These are phyloP conservation scores for Glandiceps talaboti DNA, from an alignment of 53 echinoderm and acorn worm species.

Conservation along the genomic window DNA sequence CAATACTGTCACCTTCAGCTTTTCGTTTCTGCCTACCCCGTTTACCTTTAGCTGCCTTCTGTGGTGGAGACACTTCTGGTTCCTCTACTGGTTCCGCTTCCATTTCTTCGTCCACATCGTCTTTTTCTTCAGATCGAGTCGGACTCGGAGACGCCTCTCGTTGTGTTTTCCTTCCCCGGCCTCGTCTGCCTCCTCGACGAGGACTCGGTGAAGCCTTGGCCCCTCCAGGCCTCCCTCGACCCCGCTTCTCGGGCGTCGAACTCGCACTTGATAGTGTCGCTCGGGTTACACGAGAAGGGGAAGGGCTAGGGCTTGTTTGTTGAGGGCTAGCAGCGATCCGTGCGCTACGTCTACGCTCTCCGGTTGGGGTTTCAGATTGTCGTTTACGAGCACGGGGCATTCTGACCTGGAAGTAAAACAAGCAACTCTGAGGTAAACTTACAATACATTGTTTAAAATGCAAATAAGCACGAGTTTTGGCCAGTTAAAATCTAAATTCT, in stretches of 20 bases:
- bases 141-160: neutral
- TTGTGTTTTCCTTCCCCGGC: neutral
- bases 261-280: neutral
- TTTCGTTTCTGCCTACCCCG: conserved; percentile 38
- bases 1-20: conserved; percentile 17
- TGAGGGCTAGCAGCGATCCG: neutral
- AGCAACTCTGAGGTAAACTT: neutral
- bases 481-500: neutral
- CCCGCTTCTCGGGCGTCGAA: neutral
- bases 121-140: neutral
- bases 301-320: neutral
- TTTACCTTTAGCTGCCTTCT: neutral
- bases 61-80: neutral
- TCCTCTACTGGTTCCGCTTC: neutral
- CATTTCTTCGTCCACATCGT: neutral
- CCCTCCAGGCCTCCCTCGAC: neutral
- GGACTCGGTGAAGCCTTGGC: neutral
- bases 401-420: neutral
- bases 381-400: neutral
- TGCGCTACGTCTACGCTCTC: neutral
- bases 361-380: neutral
- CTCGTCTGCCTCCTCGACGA: neutral
- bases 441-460: neutral
- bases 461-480: neutral
- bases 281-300: neutral